A percentile compares a stretch with the other conserved stretches of the same genome.
Conservation (phyloP, 2,797 vertebrate species). For the Gallinago nigripennis region DNA sequence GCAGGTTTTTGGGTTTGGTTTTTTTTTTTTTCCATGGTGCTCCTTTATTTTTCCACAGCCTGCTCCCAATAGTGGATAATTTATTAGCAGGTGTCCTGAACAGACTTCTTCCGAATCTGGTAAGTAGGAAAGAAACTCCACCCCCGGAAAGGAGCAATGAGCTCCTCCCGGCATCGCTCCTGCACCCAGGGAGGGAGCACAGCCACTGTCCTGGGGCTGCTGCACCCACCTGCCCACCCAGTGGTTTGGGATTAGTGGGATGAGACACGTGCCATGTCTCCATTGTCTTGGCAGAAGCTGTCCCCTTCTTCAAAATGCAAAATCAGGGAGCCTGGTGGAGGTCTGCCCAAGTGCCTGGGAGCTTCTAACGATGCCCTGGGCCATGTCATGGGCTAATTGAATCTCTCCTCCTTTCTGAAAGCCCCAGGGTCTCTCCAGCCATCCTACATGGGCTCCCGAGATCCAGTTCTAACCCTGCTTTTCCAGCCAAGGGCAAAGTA, state of each 20-base stretch:
- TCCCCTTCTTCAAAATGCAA: not conserved
- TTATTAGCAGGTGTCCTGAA: constrained; percentile 73
- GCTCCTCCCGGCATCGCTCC: rapidly evolving
- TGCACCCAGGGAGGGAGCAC: not conserved
- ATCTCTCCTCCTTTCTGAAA: not conserved
- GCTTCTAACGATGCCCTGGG: not conserved
- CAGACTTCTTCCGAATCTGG: constrained; percentile 72
- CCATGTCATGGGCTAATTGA: rapidly evolving
- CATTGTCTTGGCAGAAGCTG: not conserved
- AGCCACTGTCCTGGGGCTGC: not conserved
- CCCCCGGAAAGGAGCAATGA: rapidly evolving
- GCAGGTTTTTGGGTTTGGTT: not conserved
- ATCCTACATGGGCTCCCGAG: rapidly evolving
- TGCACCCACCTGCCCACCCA: rapidly evolving
- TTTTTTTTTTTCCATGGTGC: constrained; percentile 12
- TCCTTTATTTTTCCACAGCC: constrained; percentile 55
- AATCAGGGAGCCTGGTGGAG: rapidly evolving
- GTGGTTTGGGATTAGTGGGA: not conserved
- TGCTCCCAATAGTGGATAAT: constrained; percentile 77
- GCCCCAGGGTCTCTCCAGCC: not conserved
- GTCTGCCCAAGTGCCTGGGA: not conserved
- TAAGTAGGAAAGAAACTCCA: not conserved
- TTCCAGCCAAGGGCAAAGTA: too few relatives aligned
- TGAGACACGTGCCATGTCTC: not conserved
- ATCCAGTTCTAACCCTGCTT: not conserved